phyloP scores from a whole-genome alignment of 2,113 vertebrate genomes.

The Regulus satrapa region DNA sequence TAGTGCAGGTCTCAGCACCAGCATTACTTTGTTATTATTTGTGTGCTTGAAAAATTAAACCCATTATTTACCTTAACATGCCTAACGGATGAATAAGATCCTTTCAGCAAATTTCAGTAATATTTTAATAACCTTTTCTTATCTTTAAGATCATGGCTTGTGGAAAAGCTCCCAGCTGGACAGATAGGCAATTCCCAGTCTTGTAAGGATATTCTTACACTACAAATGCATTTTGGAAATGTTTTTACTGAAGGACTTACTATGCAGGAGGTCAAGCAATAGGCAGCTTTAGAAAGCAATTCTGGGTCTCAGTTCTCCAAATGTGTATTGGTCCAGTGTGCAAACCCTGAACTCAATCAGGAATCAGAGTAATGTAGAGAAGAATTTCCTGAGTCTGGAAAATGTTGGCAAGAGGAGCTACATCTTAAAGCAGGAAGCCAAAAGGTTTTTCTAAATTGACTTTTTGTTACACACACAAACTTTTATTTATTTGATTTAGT shows the following conservation, averaged over 20 bases:
- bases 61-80: neutral
- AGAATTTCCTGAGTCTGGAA: neutral
- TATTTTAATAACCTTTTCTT: neutral
- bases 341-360: neutral
- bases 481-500: neutral
- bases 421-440: neutral
- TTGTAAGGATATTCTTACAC: neutral
- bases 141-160: neutral
- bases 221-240: neutral
- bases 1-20: neutral
- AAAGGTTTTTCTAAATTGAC: neutral
- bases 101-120: neutral
- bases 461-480: neutral
- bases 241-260: neutral
- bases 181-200: neutral
- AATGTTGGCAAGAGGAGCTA: neutral
- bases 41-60: neutral
- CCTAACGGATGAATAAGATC: neutral
- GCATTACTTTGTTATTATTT: neutral
- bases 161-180: neutral
- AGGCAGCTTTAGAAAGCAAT: neutral
- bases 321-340: neutral
- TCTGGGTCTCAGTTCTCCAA: neutral
- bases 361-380: neutral
- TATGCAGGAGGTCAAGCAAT: fast-evolving